A percentile compares a stretch with the other conserved stretches of the same genome.
These are phyloP conservation scores for Mnemiopsis leidyi DNA, from an alignment of 37 sponge, comb jelly and placozoan genomes.

Conservation along the genomic window DNA sequence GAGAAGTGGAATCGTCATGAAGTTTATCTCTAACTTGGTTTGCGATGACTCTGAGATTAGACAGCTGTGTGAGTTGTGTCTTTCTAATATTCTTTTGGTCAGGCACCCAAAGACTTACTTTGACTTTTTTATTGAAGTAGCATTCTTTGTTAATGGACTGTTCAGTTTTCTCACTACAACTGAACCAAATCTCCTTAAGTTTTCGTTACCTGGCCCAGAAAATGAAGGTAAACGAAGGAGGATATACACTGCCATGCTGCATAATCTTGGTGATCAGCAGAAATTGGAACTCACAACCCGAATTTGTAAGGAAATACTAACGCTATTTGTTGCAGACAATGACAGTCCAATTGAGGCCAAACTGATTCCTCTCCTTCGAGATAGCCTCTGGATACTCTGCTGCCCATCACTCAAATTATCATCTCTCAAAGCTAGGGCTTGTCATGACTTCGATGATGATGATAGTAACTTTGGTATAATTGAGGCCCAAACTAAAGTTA, in stretches of 20 bases:
- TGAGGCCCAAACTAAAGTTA: conserved; percentile 53
- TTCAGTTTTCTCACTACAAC: not conserved
- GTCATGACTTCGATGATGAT: conserved; percentile 60
- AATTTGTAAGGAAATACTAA: conserved; percentile 24
- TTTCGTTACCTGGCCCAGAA: not conserved
- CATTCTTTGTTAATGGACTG: conserved; percentile 9
- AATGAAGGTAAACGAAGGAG: not conserved
- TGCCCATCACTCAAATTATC: not conserved
- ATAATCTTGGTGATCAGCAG: conserved; percentile 40
- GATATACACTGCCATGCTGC: not conserved
- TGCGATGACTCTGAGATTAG: conserved; percentile 39
- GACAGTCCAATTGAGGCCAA: not conserved
- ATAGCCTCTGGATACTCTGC: conserved; percentile 38
- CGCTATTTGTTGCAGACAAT: conserved; percentile 2
- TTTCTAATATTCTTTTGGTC: conserved; percentile 22
- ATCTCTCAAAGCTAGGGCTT: not conserved
- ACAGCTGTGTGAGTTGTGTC: conserved; percentile 42
- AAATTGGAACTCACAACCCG: not conserved
- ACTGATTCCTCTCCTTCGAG: conserved; percentile 20
- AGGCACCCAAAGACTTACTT: conserved; percentile 2
- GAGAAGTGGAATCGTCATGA: conserved; percentile 60
- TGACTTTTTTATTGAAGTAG: conserved; percentile 38
- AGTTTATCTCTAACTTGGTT: conserved; percentile 26
- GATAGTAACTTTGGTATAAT: not conserved
- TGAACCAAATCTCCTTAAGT: conserved; percentile 19